Evolutionary conservation across 2,797 vertebrate species (phyloP).

Genomic region (Geotrypetes seraphini): DNA sequence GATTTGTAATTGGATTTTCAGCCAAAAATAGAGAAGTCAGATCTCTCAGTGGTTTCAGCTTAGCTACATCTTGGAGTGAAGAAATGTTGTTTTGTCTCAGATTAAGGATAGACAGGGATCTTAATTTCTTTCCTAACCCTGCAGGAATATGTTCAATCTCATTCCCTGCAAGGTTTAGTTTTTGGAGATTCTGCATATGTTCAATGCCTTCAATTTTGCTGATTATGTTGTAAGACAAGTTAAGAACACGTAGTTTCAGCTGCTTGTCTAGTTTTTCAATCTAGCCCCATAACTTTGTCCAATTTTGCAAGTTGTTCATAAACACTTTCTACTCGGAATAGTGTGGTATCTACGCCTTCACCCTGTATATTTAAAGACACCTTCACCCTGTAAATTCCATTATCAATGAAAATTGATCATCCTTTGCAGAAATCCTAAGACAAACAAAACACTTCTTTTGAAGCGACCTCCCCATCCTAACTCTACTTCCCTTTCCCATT

Average conservation of each 20-base stretch:
- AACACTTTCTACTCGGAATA: too few species aligned
- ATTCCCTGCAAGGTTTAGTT: constrained; percentile 68
- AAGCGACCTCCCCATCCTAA: too few species aligned
- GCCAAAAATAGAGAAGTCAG: constrained; percentile 59
- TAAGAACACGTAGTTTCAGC: constrained; percentile 59
- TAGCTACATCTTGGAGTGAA: constrained; percentile 68
- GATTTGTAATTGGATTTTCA: constrained; percentile 60
- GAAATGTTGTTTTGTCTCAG: constrained; percentile 63
- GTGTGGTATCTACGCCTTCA: too few species aligned
- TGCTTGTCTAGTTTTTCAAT: constrained; percentile 71
- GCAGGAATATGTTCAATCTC: constrained; percentile 64
- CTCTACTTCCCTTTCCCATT: too few species aligned
- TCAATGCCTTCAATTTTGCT: constrained; percentile 78
- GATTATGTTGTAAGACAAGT: constrained; percentile 69
- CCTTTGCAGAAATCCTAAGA: too few species aligned
- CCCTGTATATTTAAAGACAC: too few species aligned
- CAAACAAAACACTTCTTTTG: too few species aligned
- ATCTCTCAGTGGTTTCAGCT: constrained; percentile 65
- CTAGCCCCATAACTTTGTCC: too few species aligned
- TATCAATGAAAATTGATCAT: too few species aligned
- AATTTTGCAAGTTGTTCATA: too few species aligned
- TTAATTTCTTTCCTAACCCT: constrained; percentile 68
- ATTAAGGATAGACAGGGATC: constrained; percentile 56
- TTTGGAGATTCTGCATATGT: constrained; percentile 64
- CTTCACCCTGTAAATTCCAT: too few species aligned